Percentiles rank a stretch among this genome's conserved stretches.
Conservation (phyloP, 92 coral and sea anemone species). For the Hydrozoanthus gracilis region DNA sequence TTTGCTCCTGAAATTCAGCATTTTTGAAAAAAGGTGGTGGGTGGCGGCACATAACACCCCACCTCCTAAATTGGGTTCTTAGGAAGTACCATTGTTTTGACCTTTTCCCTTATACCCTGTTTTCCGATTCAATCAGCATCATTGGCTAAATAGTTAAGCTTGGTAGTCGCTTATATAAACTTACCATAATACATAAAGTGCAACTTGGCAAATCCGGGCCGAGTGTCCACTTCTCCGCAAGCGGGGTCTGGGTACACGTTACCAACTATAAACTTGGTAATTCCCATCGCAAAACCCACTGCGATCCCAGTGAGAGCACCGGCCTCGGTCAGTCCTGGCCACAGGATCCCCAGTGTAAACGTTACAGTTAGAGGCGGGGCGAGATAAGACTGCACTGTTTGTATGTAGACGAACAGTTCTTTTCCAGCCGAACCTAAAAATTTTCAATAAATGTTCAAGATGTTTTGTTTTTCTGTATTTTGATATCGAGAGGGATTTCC, state of each 20-base stretch:
- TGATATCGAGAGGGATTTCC: not conserved
- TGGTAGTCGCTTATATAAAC: not conserved
- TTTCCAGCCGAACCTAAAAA: conserved; percentile 79
- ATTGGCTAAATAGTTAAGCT: not conserved
- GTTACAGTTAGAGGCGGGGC: conserved; percentile 95
- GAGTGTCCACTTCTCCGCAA: conserved; percentile 81
- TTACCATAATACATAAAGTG: conserved; percentile 97
- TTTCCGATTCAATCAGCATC: too few species aligned
- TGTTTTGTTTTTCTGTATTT: not conserved
- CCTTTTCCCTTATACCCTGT: too few species aligned
- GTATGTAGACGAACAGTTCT: conserved; percentile 92
- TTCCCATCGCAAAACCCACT: conserved; percentile 80
- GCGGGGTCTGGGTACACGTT: conserved; percentile 74
- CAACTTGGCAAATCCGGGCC: conserved; percentile 91
- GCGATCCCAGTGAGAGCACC: conserved; percentile 86
- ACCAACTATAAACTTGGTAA: conserved; percentile 84
- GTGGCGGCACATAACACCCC: too few species aligned
- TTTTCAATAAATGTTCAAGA: not conserved
- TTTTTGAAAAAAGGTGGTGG: too few species aligned
- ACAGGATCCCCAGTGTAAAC: conserved; percentile 90
- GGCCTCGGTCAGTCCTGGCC: conserved; percentile 89
- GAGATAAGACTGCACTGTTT: conserved; percentile 91
- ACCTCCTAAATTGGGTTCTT: too few species aligned
- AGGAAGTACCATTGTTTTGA: too few species aligned
- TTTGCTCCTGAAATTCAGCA: too few species aligned